phyloP scores from a whole-genome alignment of 1,140 invertebrate genomes.

The Lepidurus arcticus region DNA sequence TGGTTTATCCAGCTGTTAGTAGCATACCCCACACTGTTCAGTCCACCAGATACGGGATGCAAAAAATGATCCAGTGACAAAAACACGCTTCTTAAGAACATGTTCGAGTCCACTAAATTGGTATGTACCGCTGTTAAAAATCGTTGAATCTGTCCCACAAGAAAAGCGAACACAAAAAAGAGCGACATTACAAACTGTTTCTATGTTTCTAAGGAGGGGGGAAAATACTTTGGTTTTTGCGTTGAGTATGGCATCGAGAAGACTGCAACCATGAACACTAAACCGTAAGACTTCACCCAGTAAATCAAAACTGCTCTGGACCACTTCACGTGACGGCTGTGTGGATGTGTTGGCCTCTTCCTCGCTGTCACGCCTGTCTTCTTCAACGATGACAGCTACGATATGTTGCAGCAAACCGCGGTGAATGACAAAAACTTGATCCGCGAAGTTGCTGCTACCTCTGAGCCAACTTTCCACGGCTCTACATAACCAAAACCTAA shows the following conservation, averaged over 20 bases:
- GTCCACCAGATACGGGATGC: constrained; percentile 31
- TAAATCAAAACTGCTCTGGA: constrained; percentile 51
- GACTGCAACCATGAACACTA: constrained; percentile 48
- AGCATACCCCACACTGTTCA: constrained; percentile 23
- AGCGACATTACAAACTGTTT: constrained; percentile 36
- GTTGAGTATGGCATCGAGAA: constrained; percentile 44
- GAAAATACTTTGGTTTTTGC: constrained; percentile 42
- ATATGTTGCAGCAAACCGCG: constrained; percentile 45
- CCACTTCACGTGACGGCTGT: constrained; percentile 47
- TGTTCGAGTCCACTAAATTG: constrained; percentile 50
- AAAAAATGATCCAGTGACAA: constrained; percentile 46
- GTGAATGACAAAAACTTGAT: constrained; percentile 49
- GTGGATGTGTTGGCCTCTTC: constrained; percentile 33
- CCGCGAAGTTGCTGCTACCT: constrained; percentile 45
- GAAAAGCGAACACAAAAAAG: constrained; percentile 6
- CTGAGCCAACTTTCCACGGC: constrained; percentile 50
- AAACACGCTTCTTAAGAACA: constrained; percentile 49
- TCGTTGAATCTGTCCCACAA: constrained; percentile 28
- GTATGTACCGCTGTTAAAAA: constrained; percentile 45
- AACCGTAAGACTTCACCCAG: constrained; percentile 50
- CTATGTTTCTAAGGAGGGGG: constrained; percentile 40
- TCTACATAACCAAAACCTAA: constrained; percentile 49
- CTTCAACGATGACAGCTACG: constrained; percentile 28
- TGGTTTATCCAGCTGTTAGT: constrained; percentile 27
- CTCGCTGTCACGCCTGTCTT: background rate